Evolutionary conservation across 2,797 vertebrate species (phyloP).

Genomic region (Pipistrellus nathusii): DNA sequence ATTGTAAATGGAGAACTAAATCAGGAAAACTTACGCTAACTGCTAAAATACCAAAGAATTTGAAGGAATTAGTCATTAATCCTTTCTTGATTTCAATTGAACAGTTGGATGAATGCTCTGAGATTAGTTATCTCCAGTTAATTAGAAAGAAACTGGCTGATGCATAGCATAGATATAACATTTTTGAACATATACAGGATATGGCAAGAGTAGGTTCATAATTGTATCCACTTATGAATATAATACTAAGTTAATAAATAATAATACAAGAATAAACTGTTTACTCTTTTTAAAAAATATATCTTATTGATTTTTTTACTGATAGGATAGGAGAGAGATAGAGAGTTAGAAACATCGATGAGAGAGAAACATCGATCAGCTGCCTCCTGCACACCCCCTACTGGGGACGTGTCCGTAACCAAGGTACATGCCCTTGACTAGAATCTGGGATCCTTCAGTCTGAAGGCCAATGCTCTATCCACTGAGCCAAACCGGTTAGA

Average conservation of each 20-base stretch:
- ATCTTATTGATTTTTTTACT: no score
- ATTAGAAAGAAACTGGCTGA: neutral
- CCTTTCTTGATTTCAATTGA: slow-evolving; percentile 49
- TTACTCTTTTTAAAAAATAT: no score
- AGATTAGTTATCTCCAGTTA: slow-evolving; percentile 40
- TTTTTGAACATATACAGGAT: neutral
- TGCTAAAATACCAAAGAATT: slow-evolving; percentile 56
- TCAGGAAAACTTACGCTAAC: neutral
- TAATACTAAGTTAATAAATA: neutral
- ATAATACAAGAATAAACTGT: neutral
- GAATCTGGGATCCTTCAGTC: no score
- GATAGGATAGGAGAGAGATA: no score
- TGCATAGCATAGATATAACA: neutral
- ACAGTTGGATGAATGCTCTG: neutral
- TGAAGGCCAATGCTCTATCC: no score
- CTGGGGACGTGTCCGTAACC: no score
- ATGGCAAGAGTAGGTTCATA: neutral
- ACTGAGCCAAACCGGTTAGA: neutral
- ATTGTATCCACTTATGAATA: neutral
- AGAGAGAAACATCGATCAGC: no score
- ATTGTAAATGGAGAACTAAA: slow-evolving; percentile 53
- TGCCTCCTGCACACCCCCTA: no score
- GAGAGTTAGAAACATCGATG: no score
- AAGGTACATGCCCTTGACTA: no score
- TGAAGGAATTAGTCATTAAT: slow-evolving; percentile 13